These are phyloP conservation scores for Cactoblastis cactorum DNA, from an alignment of 2,888 invertebrate genomes.

Conservation along the genomic window DNA sequence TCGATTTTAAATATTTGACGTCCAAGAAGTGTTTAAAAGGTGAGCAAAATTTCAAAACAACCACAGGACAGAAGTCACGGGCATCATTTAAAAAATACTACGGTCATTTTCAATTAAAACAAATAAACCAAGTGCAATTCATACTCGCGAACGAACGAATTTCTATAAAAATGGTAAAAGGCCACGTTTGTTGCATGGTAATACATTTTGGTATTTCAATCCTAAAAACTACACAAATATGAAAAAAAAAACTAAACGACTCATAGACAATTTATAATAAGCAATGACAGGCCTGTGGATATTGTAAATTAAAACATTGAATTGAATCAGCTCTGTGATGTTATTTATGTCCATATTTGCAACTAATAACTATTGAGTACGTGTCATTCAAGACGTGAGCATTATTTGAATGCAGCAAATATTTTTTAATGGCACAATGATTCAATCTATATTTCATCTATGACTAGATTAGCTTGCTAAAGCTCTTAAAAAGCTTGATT, in stretches of 20 bases:
- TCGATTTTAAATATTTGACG: no score
- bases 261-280: neutral
- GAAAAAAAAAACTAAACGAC: neutral
- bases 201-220: no score
- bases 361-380: constrained; percentile 1
- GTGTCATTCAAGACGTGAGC: constrained; percentile 1
- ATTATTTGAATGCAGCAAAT: constrained; percentile 5
- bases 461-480: neutral
- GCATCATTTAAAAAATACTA: no score
- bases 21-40: no score
- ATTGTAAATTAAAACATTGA: constrained; percentile 8
- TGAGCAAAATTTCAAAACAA: no score
- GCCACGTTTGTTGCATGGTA: no score
- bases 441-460: neutral
- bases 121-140: no score
- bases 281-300: neutral
- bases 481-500: neutral
- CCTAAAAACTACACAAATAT: neutral
- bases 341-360: constrained; percentile 7
- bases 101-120: no score
- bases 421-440: constrained; percentile 4
- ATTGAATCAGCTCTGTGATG: neutral
- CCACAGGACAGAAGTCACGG: no score
- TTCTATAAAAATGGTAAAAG: no score
- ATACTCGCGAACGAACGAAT: no score